These are phyloP conservation scores for Tinamus guttatus DNA, from an alignment of 2,113 vertebrate species.

Conservation along the genomic window DNA sequence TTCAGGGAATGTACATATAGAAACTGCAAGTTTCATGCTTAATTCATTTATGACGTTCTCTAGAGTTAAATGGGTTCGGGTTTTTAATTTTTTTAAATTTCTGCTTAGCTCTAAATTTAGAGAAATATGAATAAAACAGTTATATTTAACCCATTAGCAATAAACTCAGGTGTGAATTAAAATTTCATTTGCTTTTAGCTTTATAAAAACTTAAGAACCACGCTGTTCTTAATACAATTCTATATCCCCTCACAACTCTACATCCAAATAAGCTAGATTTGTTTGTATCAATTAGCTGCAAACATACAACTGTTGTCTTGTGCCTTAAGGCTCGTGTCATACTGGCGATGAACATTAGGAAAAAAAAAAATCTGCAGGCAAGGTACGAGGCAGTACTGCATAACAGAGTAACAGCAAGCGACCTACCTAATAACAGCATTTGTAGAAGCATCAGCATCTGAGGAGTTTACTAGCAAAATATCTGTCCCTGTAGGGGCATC, in stretches of 20 bases:
- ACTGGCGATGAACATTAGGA: neutral
- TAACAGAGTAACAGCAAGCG: rapidly evolving
- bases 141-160: neutral
- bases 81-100: neutral
- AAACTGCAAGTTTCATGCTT: neutral
- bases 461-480: conserved; percentile 91
- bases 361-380: neutral
- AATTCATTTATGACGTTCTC: neutral
- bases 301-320: neutral
- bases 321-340: neutral
- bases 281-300: neutral
- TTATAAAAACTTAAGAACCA: neutral
- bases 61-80: neutral
- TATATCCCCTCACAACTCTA: neutral
- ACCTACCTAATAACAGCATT: conserved; percentile 94
- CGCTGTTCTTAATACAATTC: neutral
- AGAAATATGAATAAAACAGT: neutral
- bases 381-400: neutral
- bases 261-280: neutral
- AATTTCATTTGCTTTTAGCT: neutral
- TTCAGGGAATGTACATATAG: neutral
- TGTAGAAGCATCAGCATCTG: conserved; percentile 87
- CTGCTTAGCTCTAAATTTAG: neutral
- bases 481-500: conserved; percentile 93
- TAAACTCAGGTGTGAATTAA: neutral